Conservation (phyloP, 2,797 vertebrate species). For the Holocentrus rufus region DNA sequence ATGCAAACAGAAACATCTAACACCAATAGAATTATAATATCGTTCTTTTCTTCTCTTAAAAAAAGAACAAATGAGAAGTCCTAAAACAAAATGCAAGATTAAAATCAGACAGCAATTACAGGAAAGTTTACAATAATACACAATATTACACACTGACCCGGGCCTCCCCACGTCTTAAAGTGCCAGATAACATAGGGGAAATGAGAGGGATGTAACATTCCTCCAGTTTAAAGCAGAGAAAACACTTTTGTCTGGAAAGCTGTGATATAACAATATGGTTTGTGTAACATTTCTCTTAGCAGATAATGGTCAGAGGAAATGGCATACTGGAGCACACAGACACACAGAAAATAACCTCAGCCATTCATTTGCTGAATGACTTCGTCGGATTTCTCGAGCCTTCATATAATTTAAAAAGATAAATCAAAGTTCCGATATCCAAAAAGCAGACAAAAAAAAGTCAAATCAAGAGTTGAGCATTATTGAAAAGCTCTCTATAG, state of each 20-base stretch:
- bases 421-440: slow-evolving; percentile 6
- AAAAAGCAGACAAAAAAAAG: neutral
- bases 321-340: slow-evolving; percentile 19
- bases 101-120: slow-evolving; percentile 77
- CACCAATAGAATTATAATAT: slow-evolving; percentile 74
- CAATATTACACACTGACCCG: slow-evolving; percentile 80
- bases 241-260: slow-evolving; percentile 18
- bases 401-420: slow-evolving; percentile 11
- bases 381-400: slow-evolving; percentile 4
- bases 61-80: slow-evolving; percentile 60
- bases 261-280: slow-evolving; percentile 7
- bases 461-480: neutral
- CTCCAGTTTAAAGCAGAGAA: slow-evolving; percentile 38
- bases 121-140: slow-evolving; percentile 82
- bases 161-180: slow-evolving; percentile 61
- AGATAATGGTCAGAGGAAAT: slow-evolving; percentile 5
- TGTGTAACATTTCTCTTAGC: slow-evolving; percentile 22
- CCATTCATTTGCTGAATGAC: slow-evolving; percentile 28
- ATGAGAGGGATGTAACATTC: slow-evolving; percentile 54
- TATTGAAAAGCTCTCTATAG: neutral
- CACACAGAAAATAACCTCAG: slow-evolving; percentile 20
- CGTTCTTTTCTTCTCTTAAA: slow-evolving; percentile 56
- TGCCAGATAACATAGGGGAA: slow-evolving; percentile 74
- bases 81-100: slow-evolving; percentile 67
- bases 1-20: slow-evolving; percentile 77